phyloP scores from a whole-genome alignment of 1,140 invertebrate species.

The Zaprionus nigranus region DNA sequence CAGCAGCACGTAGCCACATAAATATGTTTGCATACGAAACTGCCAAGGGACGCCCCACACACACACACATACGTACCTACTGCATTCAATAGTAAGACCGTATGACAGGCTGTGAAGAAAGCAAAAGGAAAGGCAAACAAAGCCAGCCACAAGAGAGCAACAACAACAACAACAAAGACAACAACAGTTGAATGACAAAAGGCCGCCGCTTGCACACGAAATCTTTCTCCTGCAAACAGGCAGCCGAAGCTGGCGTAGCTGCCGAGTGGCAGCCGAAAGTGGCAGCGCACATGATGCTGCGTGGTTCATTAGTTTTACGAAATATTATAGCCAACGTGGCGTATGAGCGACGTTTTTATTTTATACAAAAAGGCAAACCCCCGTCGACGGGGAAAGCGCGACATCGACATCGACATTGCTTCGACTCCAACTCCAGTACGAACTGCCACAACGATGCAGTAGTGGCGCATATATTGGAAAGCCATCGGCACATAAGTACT shows the following conservation, averaged over 20 bases:
- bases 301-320: conserved; percentile 60
- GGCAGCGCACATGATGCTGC: conserved; percentile 33
- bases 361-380: conserved; percentile 33
- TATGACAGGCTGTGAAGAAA: conserved; percentile 3
- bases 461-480: conserved; percentile 36
- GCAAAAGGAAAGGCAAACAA: conserved; percentile 37
- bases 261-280: conserved; percentile 11
- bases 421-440: no score
- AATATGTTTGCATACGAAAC: conserved; percentile 59
- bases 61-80: neutral
- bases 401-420: no score
- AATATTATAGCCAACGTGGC: conserved; percentile 64
- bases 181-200: conserved; percentile 25
- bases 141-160: conserved; percentile 43
- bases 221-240: no score
- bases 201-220: neutral
- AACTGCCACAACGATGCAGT: conserved; percentile 1
- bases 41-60: conserved; percentile 18
- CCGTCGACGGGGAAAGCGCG: neutral
- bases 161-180: conserved; percentile 39
- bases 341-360: conserved; percentile 61
- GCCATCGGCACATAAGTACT: conserved; percentile 27
- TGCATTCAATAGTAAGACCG: conserved; percentile 26
- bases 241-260: neutral
- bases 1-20: conserved; percentile 62